A percentile compares a stretch with the other conserved stretches of the same genome.
These are phyloP conservation scores for Neopelma chrysocephalum DNA, from an alignment of 2,797 vertebrate genomes.

Conservation along the genomic window DNA sequence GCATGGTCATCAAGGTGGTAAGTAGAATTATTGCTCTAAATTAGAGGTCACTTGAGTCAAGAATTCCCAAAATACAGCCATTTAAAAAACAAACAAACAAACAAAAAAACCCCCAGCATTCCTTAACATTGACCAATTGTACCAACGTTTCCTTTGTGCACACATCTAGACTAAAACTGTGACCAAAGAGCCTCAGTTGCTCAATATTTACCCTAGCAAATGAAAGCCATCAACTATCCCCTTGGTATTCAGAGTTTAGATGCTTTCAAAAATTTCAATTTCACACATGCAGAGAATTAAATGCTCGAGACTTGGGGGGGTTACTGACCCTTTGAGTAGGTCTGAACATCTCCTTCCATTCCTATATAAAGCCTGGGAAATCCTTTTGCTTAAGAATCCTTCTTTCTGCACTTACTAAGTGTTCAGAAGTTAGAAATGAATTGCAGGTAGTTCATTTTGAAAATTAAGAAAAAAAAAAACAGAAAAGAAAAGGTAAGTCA, in stretches of 20 bases:
- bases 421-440: neutral
- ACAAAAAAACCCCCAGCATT: neutral
- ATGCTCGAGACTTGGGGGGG: neutral
- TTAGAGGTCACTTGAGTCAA: neutral
- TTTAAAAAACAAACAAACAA: neutral
- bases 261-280: neutral
- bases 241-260: neutral
- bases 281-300: neutral
- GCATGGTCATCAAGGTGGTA: neutral
- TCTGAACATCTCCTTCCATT: neutral
- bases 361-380: neutral
- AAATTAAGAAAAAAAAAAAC: neutral
- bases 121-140: neutral
- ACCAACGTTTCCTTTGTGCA: neutral
- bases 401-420: neutral
- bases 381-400: neutral
- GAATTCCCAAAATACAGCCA: neutral
- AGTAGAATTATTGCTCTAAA: neutral
- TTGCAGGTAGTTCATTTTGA: neutral
- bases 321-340: neutral
- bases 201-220: neutral
- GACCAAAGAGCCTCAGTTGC: neutral
- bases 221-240: neutral
- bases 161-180: neutral
- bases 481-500: neutral